Conservation (phyloP, 2,797 vertebrate species). For the Cuniculus paca region DNA sequence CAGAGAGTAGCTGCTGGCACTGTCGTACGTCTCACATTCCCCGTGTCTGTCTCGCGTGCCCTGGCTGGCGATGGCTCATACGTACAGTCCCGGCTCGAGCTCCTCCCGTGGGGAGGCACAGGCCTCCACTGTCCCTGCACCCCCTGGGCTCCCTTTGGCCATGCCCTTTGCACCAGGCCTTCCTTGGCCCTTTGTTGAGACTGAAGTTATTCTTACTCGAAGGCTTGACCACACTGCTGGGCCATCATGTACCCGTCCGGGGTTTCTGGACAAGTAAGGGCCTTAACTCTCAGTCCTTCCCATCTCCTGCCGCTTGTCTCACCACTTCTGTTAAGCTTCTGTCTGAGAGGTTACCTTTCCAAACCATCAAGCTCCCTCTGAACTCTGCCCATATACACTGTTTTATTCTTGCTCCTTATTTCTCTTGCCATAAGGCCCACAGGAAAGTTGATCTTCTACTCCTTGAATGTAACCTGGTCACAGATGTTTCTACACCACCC, state of each 20-base stretch:
- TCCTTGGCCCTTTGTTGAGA: not conserved
- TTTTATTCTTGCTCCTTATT: not conserved
- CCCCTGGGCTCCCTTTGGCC: not conserved
- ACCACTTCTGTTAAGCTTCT: not conserved
- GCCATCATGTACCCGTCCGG: not conserved
- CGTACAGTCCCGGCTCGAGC: not conserved
- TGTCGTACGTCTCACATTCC: not conserved
- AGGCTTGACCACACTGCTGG: not conserved
- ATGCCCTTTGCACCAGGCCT: not conserved
- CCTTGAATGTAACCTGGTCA: not conserved
- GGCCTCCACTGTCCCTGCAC: too few relatives aligned
- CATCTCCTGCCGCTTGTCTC: not conserved
- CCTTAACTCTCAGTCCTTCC: not conserved
- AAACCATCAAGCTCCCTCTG: not conserved
- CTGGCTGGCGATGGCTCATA: not conserved
- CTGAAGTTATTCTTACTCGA: not conserved
- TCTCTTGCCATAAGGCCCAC: not conserved
- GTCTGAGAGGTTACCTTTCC: slow-evolving; percentile 2
- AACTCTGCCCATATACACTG: not conserved
- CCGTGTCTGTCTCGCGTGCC: not conserved
- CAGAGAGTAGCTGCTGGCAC: not conserved
- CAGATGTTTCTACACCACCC: not conserved
- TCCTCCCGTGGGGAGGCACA: not conserved
- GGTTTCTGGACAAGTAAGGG: not conserved
- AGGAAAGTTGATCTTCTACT: not conserved